phyloP scores from a whole-genome alignment of 2,888 invertebrate species.

The Drosophila borborema region DNA sequence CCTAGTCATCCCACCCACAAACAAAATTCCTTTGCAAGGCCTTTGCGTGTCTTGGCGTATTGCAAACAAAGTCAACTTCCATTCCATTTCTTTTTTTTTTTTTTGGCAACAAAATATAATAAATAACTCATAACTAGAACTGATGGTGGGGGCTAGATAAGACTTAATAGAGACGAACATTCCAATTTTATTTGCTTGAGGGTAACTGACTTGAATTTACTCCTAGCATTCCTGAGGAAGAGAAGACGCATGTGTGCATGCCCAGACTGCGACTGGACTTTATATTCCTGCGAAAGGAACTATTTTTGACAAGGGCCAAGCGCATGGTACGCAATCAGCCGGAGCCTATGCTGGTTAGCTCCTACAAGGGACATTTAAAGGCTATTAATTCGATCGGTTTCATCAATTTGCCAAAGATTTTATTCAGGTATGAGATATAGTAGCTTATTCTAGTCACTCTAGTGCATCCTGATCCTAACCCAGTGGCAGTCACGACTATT shows the following conservation, averaged over 20 bases:
- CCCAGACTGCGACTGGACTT: conserved; percentile 89
- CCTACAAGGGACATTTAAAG: conserved; percentile 90
- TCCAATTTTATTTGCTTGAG: conserved; percentile 21
- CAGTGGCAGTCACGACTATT: conserved; percentile 90
- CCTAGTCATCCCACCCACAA: conserved; percentile 48
- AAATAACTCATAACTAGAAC: conserved; percentile 69
- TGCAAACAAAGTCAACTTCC: conserved; percentile 48
- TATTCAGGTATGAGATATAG: conserved; percentile 87
- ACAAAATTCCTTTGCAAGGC: conserved; percentile 31
- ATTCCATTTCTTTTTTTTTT: neutral
- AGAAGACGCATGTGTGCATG: conserved; percentile 87
- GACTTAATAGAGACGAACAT: conserved; percentile 30
- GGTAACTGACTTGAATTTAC: conserved; percentile 4
- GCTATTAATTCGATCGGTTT: conserved; percentile 89
- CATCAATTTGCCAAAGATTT: conserved; percentile 88
- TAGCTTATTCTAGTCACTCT: neutral
- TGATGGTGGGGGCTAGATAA: neutral
- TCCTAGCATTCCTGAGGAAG: conserved; percentile 77
- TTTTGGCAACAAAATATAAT: conserved; percentile 57
- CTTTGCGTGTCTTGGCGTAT: conserved; percentile 62
- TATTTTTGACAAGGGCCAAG: conserved; percentile 89
- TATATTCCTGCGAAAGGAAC: conserved; percentile 90
- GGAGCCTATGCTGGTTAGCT: conserved; percentile 89
- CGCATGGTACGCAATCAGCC: conserved; percentile 87
- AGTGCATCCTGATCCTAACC: no score